phyloP scores from a whole-genome alignment of 1,140 invertebrate species.

The Parapsyche elsis region DNA sequence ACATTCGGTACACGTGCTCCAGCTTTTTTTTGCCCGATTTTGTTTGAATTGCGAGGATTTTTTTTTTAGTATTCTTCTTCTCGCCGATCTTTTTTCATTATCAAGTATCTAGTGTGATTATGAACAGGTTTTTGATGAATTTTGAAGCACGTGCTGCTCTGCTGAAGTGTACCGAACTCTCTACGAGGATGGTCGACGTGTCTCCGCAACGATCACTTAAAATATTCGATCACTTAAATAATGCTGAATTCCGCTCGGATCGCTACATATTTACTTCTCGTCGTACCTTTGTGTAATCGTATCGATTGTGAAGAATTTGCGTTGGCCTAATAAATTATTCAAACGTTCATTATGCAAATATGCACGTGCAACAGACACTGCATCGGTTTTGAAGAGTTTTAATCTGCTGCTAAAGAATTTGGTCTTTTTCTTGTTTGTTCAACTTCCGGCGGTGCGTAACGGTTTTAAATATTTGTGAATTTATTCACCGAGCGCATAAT shows the following conservation, averaged over 20 bases:
- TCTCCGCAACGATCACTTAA: neutral
- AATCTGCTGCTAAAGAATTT: too few relatives aligned
- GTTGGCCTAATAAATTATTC: neutral
- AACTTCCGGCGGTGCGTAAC: too few relatives aligned
- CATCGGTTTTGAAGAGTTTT: neutral
- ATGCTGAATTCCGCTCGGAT: too few relatives aligned
- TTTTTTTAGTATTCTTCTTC: neutral
- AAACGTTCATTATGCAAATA: neutral
- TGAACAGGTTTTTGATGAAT: neutral
- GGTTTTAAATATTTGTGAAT: too few relatives aligned
- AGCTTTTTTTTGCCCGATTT: neutral
- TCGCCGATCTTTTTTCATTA: neutral
- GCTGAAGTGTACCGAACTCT: slow-evolving; percentile 18
- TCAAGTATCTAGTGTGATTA: neutral
- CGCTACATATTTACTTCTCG: too few relatives aligned
- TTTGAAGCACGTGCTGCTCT: slow-evolving; percentile 14
- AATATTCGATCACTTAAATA: neutral
- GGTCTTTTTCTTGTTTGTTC: too few relatives aligned
- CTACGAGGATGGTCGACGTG: neutral
- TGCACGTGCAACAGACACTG: slow-evolving; percentile 11
- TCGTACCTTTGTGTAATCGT: too few relatives aligned
- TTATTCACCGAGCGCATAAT: too few relatives aligned
- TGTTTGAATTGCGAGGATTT: slow-evolving; percentile 9
- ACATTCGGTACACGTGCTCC: slow-evolving; percentile 3
- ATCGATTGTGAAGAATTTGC: too few relatives aligned